A percentile compares a stretch with the other conserved stretches of the same genome.
Conservation (phyloP, 2,113 vertebrate species). For the Abramis brama region DNA sequence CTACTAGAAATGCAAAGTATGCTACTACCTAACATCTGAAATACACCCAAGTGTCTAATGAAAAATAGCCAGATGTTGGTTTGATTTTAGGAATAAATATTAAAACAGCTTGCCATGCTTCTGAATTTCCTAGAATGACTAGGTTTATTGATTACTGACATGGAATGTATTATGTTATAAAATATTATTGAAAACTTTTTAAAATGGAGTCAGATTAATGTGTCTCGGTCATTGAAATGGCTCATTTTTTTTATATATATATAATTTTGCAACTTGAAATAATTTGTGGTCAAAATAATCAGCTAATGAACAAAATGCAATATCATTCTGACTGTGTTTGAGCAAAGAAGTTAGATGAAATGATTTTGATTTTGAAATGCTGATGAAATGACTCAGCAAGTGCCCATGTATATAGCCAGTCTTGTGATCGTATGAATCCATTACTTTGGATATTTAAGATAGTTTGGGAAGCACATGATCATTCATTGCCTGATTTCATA, state of each 20-base stretch:
- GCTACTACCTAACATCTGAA: not conserved
- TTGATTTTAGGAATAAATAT: not conserved
- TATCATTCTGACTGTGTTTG: not conserved
- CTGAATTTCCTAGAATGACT: slow-evolving; percentile 5
- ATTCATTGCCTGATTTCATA: not conserved
- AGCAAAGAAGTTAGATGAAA: not conserved
- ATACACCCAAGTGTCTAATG: not conserved
- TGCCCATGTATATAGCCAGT: not conserved
- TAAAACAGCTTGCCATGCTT: slow-evolving; percentile 18
- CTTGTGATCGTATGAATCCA: not conserved
- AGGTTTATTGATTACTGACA: not conserved
- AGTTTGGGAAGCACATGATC: not conserved
- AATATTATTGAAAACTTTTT: not conserved
- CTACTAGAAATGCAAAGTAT: not conserved
- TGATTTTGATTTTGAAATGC: not conserved
- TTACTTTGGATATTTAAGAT: not conserved
- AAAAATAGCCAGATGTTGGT: not conserved
- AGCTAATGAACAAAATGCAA: not conserved
- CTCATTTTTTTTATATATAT: too few species aligned
- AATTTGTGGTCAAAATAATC: too few species aligned
- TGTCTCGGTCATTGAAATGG: not conserved
- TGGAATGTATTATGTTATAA: not conserved
- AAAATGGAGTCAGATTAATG: not conserved
- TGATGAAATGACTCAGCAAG: not conserved
- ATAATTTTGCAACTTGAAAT: not conserved